phyloP scores from a whole-genome alignment of 2,888 invertebrate species.

The Prionchulus punctatus region DNA sequence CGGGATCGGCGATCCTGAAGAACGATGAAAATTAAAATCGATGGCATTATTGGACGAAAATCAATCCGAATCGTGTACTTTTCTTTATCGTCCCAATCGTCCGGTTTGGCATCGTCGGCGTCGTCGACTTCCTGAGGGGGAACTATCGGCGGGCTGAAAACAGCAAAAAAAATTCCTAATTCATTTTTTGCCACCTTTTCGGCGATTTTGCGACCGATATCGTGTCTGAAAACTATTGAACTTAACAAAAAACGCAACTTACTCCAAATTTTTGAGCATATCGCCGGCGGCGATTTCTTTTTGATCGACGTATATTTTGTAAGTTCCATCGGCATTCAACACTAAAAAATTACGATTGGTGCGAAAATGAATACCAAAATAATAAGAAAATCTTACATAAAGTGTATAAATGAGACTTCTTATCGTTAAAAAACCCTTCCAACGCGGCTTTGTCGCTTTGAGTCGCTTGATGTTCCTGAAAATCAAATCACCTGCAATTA shows the following conservation, averaged over 20 bases:
- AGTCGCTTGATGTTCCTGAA: conserved; percentile 77
- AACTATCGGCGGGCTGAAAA: conserved; percentile 60
- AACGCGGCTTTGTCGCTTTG: conserved; percentile 54
- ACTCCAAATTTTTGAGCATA: conserved; percentile 65
- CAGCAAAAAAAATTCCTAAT: not conserved
- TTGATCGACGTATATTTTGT: conserved; percentile 63
- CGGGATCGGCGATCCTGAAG: conserved; percentile 58
- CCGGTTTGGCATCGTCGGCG: conserved; percentile 60
- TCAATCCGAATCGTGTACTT: no score
- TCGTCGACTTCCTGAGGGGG: conserved; percentile 87
- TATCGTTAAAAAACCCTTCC: conserved; percentile 53
- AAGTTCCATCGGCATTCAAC: conserved; percentile 60
- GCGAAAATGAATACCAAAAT: conserved; percentile 10
- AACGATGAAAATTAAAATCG: conserved; percentile 9
- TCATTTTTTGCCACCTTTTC: no score
- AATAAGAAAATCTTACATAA: conserved; percentile 35
- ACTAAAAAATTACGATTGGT: conserved; percentile 41
- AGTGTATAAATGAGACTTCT: conserved; percentile 72
- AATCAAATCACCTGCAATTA: no score
- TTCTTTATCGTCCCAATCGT: conserved; percentile 88
- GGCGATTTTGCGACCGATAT: no score
- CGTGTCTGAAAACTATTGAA: conserved; percentile 8
- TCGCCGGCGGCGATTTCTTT: conserved; percentile 58
- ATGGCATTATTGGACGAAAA: no score
- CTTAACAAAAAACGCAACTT: conserved; percentile 13